Evolutionary conservation across 2,797 vertebrate genomes (phyloP).

Genomic region (Cygnus olor): DNA sequence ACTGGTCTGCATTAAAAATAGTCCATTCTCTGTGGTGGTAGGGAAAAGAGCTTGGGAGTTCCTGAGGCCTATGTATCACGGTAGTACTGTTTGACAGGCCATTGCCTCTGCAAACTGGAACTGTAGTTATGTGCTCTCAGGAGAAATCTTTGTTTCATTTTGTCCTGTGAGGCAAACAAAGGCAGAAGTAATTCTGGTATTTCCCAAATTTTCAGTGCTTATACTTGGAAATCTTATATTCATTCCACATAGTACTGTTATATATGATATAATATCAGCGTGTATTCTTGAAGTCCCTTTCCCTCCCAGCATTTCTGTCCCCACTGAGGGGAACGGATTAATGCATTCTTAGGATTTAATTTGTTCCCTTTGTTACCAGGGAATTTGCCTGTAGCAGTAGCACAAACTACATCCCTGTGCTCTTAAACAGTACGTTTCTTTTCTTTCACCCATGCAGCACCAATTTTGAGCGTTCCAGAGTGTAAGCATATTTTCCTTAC

Average conservation of each 20-base stretch:
- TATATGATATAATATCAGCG: neutral
- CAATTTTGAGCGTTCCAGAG: neutral
- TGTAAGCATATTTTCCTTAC: neutral
- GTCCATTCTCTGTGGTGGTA: neutral
- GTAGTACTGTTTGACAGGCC: neutral
- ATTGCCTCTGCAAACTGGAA: neutral
- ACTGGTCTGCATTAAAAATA: neutral
- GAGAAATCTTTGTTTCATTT: neutral
- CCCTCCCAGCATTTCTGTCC: neutral
- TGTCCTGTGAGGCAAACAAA: neutral
- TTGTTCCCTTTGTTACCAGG: neutral
- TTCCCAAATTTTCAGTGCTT: neutral
- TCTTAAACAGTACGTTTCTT: accelerated
- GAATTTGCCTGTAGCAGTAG: neutral
- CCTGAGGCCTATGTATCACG: accelerated
- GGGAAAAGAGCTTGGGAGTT: neutral
- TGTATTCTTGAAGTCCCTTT: neutral
- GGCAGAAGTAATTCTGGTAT: neutral
- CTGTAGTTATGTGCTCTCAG: neutral
- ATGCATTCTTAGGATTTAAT: neutral
- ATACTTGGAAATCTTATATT: neutral
- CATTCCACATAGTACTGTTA: neutral
- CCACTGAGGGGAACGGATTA: neutral
- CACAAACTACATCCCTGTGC: neutral
- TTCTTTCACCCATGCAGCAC: neutral